Evolutionary conservation across 2,888 invertebrate species (phyloP).

Genomic region (Drosophila peninsularis): DNA sequence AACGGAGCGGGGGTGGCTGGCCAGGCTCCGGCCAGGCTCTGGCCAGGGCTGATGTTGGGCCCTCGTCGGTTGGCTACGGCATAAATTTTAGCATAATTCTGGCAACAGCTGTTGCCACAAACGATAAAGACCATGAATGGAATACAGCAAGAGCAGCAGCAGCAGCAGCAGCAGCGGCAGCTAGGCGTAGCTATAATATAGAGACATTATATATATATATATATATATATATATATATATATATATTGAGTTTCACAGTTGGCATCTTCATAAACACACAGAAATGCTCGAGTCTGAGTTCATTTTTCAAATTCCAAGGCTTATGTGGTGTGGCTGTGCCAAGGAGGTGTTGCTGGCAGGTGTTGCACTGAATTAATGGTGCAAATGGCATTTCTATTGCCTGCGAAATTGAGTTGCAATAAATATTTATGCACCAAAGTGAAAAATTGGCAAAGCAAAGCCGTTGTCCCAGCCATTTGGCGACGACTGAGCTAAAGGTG

Average conservation of each 20-base stretch:
- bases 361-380: constrained; percentile 80
- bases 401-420: constrained; percentile 79
- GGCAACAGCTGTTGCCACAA: constrained; percentile 80
- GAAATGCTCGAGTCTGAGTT: constrained; percentile 64
- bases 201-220: constrained; percentile 39
- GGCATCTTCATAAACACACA: constrained; percentile 73
- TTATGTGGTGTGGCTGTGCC: constrained; percentile 9
- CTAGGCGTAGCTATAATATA: constrained; percentile 53
- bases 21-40: neutral
- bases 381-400: constrained; percentile 80
- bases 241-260: constrained; percentile 2
- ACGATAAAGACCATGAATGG: constrained; percentile 79
- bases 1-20: constrained; percentile 8
- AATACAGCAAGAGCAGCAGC: constrained; percentile 51
- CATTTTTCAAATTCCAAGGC: constrained; percentile 70
- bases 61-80: constrained; percentile 56
- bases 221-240: constrained; percentile 1
- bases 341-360: constrained; percentile 75
- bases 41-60: constrained; percentile 18
- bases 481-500: constrained; percentile 34
- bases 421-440: constrained; percentile 79
- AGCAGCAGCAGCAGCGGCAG: constrained; percentile 18
- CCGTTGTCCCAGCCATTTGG: constrained; percentile 33
- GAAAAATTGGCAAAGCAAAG: constrained; percentile 73
- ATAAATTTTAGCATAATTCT: constrained; percentile 76